A percentile compares a stretch with the other conserved stretches of the same genome.
Evolutionary conservation across 2,797 vertebrate species (phyloP).

Genomic region (Peromyscus melanophrys): DNA sequence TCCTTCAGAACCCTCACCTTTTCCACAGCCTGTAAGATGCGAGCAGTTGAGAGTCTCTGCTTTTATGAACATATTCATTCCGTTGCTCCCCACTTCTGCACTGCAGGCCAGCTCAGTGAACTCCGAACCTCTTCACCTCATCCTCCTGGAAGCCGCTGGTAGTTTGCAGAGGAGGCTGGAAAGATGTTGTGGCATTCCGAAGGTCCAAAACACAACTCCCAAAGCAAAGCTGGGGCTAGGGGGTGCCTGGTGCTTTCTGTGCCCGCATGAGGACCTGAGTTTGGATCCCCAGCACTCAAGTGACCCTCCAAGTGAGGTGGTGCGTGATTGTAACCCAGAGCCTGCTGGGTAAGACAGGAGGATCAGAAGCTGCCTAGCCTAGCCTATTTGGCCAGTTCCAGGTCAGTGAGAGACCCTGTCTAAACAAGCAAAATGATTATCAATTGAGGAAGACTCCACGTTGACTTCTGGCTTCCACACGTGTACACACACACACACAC

Average conservation of each 20-base stretch:
- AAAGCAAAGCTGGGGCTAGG: neutral
- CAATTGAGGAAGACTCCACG: neutral
- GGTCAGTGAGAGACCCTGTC: neutral
- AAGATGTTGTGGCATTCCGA: neutral
- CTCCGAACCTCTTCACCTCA: neutral
- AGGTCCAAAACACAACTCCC: neutral
- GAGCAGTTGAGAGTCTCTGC: too few relatives aligned
- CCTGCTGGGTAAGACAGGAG: too few relatives aligned
- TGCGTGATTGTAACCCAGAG: neutral
- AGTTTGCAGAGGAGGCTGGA: slow-evolving; percentile 12
- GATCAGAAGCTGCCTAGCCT: neutral
- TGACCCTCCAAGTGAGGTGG: neutral
- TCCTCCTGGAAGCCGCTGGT: neutral
- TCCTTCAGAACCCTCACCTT: neutral
- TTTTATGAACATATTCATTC: neutral
- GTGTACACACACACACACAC: neutral
- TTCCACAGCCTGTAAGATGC: neutral
- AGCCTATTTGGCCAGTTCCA: neutral
- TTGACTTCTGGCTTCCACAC: neutral
- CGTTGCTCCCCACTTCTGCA: neutral
- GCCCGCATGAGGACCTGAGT: neutral
- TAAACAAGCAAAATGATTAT: neutral
- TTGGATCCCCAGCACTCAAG: neutral
- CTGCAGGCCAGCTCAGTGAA: neutral
- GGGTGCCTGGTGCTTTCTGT: neutral